Evolutionary conservation across 2,888 invertebrate genomes (phyloP), one percentile per base, ranked within the genome.

Genomic region (Torymus aiolomorphi): DNA sequence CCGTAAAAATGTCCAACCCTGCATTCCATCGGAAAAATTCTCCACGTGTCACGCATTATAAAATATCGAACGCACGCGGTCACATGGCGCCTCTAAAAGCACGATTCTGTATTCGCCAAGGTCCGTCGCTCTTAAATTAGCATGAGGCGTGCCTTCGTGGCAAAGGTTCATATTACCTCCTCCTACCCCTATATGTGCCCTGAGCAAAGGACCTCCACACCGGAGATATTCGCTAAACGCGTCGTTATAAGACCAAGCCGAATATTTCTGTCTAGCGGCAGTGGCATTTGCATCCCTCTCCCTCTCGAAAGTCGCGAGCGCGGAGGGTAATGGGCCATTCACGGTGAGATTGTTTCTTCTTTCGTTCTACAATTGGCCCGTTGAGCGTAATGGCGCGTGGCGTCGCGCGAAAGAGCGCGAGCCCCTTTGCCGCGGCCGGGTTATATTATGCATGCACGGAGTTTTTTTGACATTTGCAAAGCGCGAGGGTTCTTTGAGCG

Each of bases 261-360:
- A 78, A 73, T 73, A 67, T 77, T 77, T 71, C 54, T 61, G 31
- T 51, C 12, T 4, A 24, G 42, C 14, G 31, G 24, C 52, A 13
- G 51, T n/a, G 18, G 70, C 31, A 80, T 80, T 80, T 76, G 80
- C 80, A 80, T 80, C 80, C n/a, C 24, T 4, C 54, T 12, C 4
- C 2, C 20, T 51, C 62, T 62, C 42, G 24, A n/a, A 49, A 42
- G 49, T 5, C 12, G 18, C 62, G 61, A 54, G 24, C 14, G 51
- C 10, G 24, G 52, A 18, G 57, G 62, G 62, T 67, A 80, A 80
- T 76, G 80, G 76, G 18, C 80, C 76, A 76, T 76, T 51, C 31
- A 49, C 54, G 51, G 20, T 14, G 70, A 77, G 80, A 80, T 80
- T 80, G 80, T 80, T 80, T 77, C 77, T 76, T 77, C 42, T 42